A percentile compares a stretch with the other conserved stretches of the same genome.
phyloP scores from a whole-genome alignment of 2,888 invertebrate genomes.

The Eumerus sabulonum region DNA sequence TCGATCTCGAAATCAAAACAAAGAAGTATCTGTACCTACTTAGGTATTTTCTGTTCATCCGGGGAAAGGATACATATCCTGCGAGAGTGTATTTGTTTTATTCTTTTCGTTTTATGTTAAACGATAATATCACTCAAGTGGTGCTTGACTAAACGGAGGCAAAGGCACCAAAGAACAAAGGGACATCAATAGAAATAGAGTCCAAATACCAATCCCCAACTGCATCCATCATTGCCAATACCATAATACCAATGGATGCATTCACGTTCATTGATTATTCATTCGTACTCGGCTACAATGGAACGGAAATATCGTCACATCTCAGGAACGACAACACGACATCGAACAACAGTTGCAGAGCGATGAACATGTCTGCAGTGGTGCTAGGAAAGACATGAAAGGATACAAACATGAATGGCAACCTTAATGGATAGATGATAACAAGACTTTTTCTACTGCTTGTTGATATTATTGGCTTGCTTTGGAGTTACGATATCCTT shows the following conservation, averaged over 20 bases:
- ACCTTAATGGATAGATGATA: slow-evolving; percentile 50
- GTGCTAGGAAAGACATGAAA: slow-evolving; percentile 17
- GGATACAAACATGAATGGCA: slow-evolving; percentile 47
- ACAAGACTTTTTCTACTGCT: slow-evolving; percentile 42
- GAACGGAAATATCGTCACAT: slow-evolving; percentile 27
- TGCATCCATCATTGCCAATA: slow-evolving; percentile 51
- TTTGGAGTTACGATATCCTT: neutral
- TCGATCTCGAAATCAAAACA: slow-evolving; percentile 53
- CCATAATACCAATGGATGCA: slow-evolving; percentile 44
- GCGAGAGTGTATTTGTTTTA: slow-evolving; percentile 1
- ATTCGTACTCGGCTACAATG: slow-evolving; percentile 31
- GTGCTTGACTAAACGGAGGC: slow-evolving; percentile 37
- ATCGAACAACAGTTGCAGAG: slow-evolving; percentile 12
- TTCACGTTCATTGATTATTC: slow-evolving; percentile 57
- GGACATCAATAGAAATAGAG: neutral
- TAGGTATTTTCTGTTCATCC: slow-evolving; percentile 32
- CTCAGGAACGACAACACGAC: no score
- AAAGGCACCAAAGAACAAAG: slow-evolving; percentile 39
- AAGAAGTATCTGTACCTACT: slow-evolving; percentile 16
- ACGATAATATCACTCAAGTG: slow-evolving; percentile 30
- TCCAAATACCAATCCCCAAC: neutral
- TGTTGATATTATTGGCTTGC: slow-evolving; percentile 39
- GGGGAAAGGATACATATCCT: slow-evolving; percentile 5
- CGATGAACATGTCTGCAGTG: no score
- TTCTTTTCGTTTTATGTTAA: slow-evolving; percentile 24